These are phyloP conservation scores for Mormoops blainvillei DNA, from an alignment of 2,113 vertebrate genomes.

Conservation along the genomic window DNA sequence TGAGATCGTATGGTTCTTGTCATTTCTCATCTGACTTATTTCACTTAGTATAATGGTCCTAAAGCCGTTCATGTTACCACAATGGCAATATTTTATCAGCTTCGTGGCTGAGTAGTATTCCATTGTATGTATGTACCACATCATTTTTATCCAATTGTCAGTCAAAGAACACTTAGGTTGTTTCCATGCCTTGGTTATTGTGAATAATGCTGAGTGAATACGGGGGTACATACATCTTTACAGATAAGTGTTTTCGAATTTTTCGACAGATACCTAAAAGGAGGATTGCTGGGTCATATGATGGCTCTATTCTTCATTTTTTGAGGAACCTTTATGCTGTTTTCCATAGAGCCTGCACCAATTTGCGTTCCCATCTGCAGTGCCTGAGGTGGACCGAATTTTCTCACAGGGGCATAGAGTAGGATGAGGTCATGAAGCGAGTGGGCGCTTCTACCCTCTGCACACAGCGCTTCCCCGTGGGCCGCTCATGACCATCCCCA, in stretches of 20 bases:
- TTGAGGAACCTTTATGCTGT: too few relatives aligned
- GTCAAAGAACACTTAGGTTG: too few relatives aligned
- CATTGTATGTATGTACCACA: neutral
- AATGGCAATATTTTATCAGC: neutral
- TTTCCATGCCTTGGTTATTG: too few relatives aligned
- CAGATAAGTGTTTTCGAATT: too few relatives aligned
- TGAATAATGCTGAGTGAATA: too few relatives aligned
- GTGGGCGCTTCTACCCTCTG: fast-evolving
- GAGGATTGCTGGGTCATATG: too few relatives aligned
- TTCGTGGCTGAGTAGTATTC: neutral
- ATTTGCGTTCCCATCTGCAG: neutral
- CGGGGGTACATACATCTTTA: too few relatives aligned
- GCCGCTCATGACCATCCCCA: fast-evolving
- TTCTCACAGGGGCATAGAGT: neutral
- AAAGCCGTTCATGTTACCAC: neutral
- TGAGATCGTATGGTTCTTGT: neutral
- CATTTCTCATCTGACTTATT: neutral
- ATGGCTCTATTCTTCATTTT: too few relatives aligned
- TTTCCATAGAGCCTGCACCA: neutral
- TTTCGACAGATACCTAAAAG: too few relatives aligned
- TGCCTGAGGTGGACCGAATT: neutral
- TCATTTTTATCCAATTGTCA: too few relatives aligned
- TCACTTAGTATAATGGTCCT: neutral
- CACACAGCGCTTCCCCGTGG: fast-evolving
- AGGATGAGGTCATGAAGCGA: fast-evolving